Evolutionary conservation across 2,797 vertebrate genomes (phyloP).

Genomic region (Platalea minor): DNA sequence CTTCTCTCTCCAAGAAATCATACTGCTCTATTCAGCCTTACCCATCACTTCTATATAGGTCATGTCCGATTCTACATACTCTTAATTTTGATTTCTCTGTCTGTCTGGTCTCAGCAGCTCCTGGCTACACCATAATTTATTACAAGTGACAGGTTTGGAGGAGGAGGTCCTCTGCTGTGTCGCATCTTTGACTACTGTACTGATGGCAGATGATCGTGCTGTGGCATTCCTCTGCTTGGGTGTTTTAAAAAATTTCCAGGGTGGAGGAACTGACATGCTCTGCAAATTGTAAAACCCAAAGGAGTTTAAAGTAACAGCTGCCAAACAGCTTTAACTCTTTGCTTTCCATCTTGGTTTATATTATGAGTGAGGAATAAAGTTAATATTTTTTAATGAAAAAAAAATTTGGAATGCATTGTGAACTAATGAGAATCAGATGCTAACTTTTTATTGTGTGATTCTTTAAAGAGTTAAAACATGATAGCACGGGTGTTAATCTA

Average conservation of each 20-base stretch:
- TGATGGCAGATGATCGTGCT: neutral
- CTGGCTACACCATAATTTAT: conserved; percentile 20
- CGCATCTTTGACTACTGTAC: neutral
- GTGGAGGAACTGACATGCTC: neutral
- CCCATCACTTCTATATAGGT: conserved; percentile 12
- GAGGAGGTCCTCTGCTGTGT: conserved; percentile 3
- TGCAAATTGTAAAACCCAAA: conserved; percentile 27
- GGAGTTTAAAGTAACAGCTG: conserved; percentile 22
- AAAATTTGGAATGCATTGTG: neutral
- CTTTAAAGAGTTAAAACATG: conserved; percentile 33
- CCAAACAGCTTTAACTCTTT: conserved; percentile 39
- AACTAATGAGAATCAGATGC: conserved; percentile 15
- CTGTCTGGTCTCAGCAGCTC: conserved; percentile 22
- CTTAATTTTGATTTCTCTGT: conserved; percentile 17
- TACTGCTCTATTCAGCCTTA: neutral
- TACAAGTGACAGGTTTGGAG: conserved; percentile 33
- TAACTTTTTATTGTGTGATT: conserved; percentile 1
- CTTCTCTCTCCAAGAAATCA: neutral
- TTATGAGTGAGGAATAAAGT: neutral
- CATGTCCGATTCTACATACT: neutral
- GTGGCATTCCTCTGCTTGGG: neutral
- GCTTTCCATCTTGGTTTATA: neutral
- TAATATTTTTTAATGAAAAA: neutral
- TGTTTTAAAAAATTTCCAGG: conserved; percentile 4
- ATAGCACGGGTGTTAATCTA: conserved; percentile 48